Evolutionary conservation across 2,797 vertebrate species (phyloP).

Genomic region (Kryptopterus vitreolus): DNA sequence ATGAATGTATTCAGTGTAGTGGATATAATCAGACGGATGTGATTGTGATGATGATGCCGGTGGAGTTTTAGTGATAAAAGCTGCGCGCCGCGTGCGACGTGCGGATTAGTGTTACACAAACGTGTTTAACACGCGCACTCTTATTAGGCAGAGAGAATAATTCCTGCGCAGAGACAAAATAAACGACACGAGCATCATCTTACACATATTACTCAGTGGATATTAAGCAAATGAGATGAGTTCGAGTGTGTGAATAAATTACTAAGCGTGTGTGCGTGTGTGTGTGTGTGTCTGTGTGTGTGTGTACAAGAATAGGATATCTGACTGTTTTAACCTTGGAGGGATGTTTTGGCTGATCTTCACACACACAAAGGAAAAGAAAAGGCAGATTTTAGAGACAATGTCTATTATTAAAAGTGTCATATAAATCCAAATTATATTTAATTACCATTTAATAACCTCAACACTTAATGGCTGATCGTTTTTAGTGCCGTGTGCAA

Average conservation of each 20-base stretch:
- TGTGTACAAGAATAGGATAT: neutral
- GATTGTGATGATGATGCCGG: slow-evolving; percentile 5
- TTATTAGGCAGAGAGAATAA: neutral
- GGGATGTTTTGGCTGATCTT: neutral
- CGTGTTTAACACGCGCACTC: neutral
- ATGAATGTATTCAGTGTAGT: too few relatives aligned
- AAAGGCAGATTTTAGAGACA: too few relatives aligned
- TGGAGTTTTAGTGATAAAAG: neutral
- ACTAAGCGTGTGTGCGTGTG: neutral
- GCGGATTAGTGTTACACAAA: neutral
- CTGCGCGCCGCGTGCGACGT: neutral
- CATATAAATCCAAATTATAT: neutral
- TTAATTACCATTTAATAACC: too few relatives aligned
- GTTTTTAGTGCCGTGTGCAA: too few relatives aligned
- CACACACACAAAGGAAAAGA: too few relatives aligned
- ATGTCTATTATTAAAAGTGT: too few relatives aligned
- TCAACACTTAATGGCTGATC: neutral
- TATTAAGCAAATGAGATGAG: neutral
- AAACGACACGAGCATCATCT: neutral
- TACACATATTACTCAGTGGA: neutral
- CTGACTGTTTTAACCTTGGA: neutral
- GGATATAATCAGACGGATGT: slow-evolving; percentile 6
- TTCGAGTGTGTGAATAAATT: neutral
- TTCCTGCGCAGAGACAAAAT: neutral
- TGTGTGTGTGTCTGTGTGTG: neutral